phyloP scores from a whole-genome alignment of 2,113 vertebrate species.

The Herpailurus yagouaroundi region DNA sequence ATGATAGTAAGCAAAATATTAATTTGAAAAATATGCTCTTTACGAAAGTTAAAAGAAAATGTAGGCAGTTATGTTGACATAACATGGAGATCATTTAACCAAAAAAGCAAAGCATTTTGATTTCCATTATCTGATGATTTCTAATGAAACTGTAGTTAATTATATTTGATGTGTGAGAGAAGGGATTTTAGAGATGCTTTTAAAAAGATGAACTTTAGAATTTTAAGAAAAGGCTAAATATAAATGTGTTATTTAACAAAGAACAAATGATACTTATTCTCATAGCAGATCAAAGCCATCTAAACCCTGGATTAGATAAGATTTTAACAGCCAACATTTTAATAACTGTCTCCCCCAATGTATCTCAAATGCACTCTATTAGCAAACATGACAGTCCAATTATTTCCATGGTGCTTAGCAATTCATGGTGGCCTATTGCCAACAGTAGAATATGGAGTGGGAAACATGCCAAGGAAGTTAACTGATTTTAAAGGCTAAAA shows the following conservation, averaged over 20 bases:
- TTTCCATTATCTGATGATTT: slow-evolving; percentile 23
- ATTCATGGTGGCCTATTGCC: slow-evolving; percentile 61
- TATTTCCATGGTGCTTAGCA: slow-evolving; percentile 49
- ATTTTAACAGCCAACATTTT: slow-evolving; percentile 62
- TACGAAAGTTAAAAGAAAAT: not conserved
- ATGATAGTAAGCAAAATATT: slow-evolving; percentile 6
- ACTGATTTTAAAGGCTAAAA: slow-evolving; percentile 68
- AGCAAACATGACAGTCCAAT: slow-evolving; percentile 72
- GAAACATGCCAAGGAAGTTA: slow-evolving; percentile 62
- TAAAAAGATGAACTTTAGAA: slow-evolving; percentile 30
- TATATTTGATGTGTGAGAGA: slow-evolving; percentile 16
- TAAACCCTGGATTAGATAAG: slow-evolving; percentile 42
- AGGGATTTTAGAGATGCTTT: slow-evolving; percentile 42
- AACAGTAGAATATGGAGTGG: slow-evolving; percentile 50
- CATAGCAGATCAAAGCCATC: slow-evolving; percentile 10
- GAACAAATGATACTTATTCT: not conserved
- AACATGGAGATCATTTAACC: not conserved
- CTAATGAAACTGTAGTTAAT: slow-evolving; percentile 17
- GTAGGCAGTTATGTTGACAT: not conserved
- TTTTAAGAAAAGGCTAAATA: slow-evolving; percentile 55
- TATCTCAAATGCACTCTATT: slow-evolving; percentile 71
- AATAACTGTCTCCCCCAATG: slow-evolving; percentile 59
- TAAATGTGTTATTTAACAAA: slow-evolving; percentile 42
- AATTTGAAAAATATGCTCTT: slow-evolving; percentile 3
- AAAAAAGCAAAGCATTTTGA: not conserved